Evolutionary conservation across 30 jellyfish, hydroid and myxozoan genomes (phyloP).

Genomic region (Aurelia aurita): DNA sequence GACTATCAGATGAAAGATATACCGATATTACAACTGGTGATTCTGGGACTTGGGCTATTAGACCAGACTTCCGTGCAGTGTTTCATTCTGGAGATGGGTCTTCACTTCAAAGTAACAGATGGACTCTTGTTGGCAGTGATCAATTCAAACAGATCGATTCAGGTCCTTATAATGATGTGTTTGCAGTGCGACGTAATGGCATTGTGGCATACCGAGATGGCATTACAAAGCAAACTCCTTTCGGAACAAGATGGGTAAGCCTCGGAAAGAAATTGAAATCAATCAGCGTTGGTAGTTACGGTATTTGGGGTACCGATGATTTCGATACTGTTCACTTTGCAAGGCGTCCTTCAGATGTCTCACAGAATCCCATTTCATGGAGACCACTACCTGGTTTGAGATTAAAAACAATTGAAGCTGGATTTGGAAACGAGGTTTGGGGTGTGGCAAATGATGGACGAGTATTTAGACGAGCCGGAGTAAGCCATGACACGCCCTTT

Average conservation of each 20-base stretch:
- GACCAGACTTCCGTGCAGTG: constrained; percentile 7
- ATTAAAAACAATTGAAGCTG: constrained; percentile 62
- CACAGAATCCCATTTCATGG: constrained; percentile 51
- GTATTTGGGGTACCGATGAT: constrained; percentile 72
- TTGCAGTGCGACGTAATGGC: constrained; percentile 32
- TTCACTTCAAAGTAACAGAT: constrained; percentile 20
- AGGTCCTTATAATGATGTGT: constrained; percentile 59
- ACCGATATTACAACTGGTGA: constrained; percentile 65
- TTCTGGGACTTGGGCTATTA: constrained; percentile 79
- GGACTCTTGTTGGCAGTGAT: constrained; percentile 47
- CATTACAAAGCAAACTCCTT: constrained; percentile 37
- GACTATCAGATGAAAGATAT: background rate
- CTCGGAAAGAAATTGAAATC: constrained; percentile 33
- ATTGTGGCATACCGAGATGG: constrained; percentile 63
- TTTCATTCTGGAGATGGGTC: constrained; percentile 37
- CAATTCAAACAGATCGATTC: constrained; percentile 55
- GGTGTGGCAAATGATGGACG: constrained; percentile 61
- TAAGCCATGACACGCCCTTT: constrained; percentile 60
- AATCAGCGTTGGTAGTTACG: constrained; percentile 67
- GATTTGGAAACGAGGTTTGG: constrained; percentile 82
- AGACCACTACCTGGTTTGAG: constrained; percentile 19
- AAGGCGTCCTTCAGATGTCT: constrained; percentile 23
- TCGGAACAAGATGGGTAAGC: constrained; percentile 61
- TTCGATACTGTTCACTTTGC: constrained; percentile 35
- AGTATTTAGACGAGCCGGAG: constrained; percentile 60